Base-by-base conservation (phyloP, 2,888 invertebrate genomes). In the Caenorhabditis sp. region DNA sequence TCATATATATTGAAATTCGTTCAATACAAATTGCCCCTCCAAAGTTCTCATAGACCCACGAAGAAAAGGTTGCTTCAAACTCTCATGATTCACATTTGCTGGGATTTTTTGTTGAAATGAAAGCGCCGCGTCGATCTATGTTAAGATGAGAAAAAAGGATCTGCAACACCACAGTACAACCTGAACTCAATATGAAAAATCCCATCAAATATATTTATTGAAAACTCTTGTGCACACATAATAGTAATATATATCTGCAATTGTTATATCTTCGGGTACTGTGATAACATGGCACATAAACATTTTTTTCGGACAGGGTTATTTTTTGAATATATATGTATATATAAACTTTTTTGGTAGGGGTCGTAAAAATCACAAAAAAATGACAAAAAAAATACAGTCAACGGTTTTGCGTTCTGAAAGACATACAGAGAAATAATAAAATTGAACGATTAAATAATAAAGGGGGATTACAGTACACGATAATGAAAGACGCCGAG, bases 401-500 rank as follows among this genome's bases (percentile, higher is more conserved):
- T 23, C 23, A 23, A 52, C 27, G 23, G 17, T 56, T 56, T 23
- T 7, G 23, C 56, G 17, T 3, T 43, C 14, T 14, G 43, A 43
- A 43, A 43, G 43, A 43, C 43, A 14, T 43, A 10, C 17, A 43
- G 43, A 5, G 66, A 67, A 50, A 52, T 4, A 56, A 56, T 10
- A 56, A 25, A 26, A 26, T 26, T n/a, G n/a, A 56, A 56, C 17
- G 2, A 14, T 56, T 26, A 52, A n/a, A 52, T 7, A 52, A 52
- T 8, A 21, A 10, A 21, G 52, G 56, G 21, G 21, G 25, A 23
- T 8, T 26, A 26, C 23, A 26, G 26, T 72, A 72, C 72, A 72
- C 72, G 72, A 72, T 64, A 67, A 67, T 64, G 72, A 72, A 67
- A 72, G 72, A 72, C 72, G 72, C 72, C 72, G 72, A 72, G 57